phyloP scores from a whole-genome alignment of 2,797 vertebrate species.

The Choloepus didactylus region DNA sequence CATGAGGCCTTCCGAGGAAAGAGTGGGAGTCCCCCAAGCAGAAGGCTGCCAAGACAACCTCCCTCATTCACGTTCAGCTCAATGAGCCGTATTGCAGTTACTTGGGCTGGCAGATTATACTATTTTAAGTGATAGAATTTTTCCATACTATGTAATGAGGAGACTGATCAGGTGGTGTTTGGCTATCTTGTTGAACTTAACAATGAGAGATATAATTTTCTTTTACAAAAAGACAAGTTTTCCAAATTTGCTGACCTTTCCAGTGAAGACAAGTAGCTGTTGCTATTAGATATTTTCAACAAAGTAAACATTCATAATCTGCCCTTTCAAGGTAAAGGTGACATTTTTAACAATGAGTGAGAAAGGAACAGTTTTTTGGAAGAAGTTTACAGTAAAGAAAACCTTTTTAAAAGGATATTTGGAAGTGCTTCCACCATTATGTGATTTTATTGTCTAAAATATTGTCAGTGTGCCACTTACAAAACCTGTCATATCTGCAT shows the following conservation, averaged over 20 bases:
- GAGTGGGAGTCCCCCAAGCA: background rate
- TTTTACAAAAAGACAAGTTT: slow-evolving; percentile 65
- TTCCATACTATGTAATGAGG: background rate
- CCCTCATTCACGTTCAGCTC: background rate
- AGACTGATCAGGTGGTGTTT: background rate
- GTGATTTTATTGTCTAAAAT: slow-evolving; percentile 63
- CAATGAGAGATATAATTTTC: slow-evolving; percentile 62
- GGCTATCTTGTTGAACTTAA: slow-evolving; percentile 37
- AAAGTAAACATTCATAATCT: slow-evolving; percentile 71
- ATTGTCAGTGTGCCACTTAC: background rate
- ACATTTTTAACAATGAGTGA: slow-evolving; percentile 61
- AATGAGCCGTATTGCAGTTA: background rate
- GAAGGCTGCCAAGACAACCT: background rate
- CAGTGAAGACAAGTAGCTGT: slow-evolving; percentile 54
- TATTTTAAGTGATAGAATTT: background rate
- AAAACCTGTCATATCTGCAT: slow-evolving; percentile 27
- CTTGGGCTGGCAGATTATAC: background rate
- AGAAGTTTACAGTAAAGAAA: slow-evolving; percentile 57
- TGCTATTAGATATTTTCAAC: slow-evolving; percentile 64
- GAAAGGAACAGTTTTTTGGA: slow-evolving; percentile 52
- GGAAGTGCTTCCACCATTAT: slow-evolving; percentile 53
- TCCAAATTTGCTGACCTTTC: slow-evolving; percentile 76
- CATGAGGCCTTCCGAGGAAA: background rate
- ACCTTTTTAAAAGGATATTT: slow-evolving; percentile 52
- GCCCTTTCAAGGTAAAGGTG: slow-evolving; percentile 69